Base-by-base conservation (phyloP, 2,113 vertebrate species). In the Saguinus imperator region DNA sequence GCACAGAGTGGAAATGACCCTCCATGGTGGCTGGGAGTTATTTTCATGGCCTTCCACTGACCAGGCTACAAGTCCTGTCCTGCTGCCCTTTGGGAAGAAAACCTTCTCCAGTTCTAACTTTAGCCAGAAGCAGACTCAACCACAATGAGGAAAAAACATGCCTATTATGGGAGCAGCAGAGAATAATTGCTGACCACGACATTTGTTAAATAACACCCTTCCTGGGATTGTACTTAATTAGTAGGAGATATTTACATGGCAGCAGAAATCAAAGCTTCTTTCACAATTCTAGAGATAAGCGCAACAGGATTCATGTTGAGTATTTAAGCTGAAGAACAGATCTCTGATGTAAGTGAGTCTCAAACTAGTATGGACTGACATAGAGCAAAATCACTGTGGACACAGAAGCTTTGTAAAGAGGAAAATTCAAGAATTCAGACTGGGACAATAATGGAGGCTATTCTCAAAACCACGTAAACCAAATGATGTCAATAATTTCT, bases 161-260 rank as follows among this genome's bases (percentile, higher is more conserved):
- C 2, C n/a, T 55, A 13, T 75, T 11, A 10, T 5, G 21, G 57
- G 8, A 87, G 13, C 12, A 29, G 8, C 7, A 3, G 14, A 20
- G 1, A 12, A 20, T 32, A 1, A 21, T 3, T 18, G 1, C 45
- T 9, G n/a, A 13, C 6, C 1, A 0, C 7, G 14, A n/a, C 17
- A 21, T 29, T 35, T 35, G 23, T 11, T 64, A 17, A 48, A 40
- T 35, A 8, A 6, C 12, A n/a, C 27, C 7, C 1, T 13, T 50
- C 72, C 18, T 3, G 17, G 20, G 27, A 6, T 14, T 37, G 13
- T 13, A 29, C 2, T 32, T 37, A 2, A 61, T 90, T 10, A 48
- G 14, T 17, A 50, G 37, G 32, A 77, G 27, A 5, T 16, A 11
- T 12, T 61, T 40, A 6, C 29, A 45, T 11, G 1, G 0, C 5